Conservation (phyloP, 2,113 vertebrate species). For the Hemiscyllium ocellatum region DNA sequence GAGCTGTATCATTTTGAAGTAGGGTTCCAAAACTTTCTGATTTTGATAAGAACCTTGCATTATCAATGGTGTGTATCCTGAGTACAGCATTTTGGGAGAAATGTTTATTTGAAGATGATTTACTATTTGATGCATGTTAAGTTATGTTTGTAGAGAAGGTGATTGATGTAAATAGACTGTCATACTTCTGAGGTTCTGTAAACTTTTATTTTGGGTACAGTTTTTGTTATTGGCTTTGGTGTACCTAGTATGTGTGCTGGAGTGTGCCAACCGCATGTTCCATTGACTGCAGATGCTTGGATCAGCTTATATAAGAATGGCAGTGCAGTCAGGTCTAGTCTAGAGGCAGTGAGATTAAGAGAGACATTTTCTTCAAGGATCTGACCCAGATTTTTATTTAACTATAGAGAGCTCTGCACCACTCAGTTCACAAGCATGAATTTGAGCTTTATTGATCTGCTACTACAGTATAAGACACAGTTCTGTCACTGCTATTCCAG, state of each 20-base stretch:
- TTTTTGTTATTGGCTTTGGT: too few species aligned
- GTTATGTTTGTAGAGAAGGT: too few species aligned
- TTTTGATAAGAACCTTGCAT: neutral
- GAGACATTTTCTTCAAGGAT: neutral
- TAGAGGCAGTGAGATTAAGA: neutral
- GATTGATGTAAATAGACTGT: too few species aligned
- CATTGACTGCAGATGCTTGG: too few species aligned
- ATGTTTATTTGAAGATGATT: neutral
- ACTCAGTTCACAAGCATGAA: too few species aligned
- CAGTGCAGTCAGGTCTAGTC: too few species aligned
- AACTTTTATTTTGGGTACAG: neutral
- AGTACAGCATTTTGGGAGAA: neutral
- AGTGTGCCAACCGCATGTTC: too few species aligned
- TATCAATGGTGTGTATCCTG: too few species aligned
- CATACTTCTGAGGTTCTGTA: neutral
- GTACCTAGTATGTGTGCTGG: too few species aligned
- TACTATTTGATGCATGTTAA: neutral
- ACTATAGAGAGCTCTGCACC: neutral
- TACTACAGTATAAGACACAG: slow-evolving; percentile 48
- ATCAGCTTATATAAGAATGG: too few species aligned
- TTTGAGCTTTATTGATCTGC: slow-evolving; percentile 38
- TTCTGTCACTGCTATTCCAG: slow-evolving; percentile 51
- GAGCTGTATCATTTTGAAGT: neutral
- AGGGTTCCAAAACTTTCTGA: neutral
- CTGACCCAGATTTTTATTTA: neutral